phyloP scores from a whole-genome alignment of 2,888 invertebrate species.

The Schizaphis graminum region DNA sequence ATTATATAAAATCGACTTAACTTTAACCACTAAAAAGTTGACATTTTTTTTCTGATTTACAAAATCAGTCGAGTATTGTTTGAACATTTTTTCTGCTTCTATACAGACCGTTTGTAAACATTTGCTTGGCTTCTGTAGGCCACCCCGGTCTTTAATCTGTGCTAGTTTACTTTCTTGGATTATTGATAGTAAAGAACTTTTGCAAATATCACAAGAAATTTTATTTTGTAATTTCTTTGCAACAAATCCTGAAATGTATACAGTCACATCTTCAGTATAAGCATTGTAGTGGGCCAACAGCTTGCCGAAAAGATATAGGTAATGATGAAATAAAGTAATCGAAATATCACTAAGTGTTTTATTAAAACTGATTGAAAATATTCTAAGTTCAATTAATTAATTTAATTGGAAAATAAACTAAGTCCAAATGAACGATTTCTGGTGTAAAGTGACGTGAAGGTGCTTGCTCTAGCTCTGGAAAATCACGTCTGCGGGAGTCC shows the following conservation, averaged over 20 bases:
- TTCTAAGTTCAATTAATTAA: too few relatives aligned
- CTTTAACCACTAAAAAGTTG: conserved; percentile 11
- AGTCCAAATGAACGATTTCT: too few relatives aligned
- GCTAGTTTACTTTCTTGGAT: neutral
- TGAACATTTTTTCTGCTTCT: neutral
- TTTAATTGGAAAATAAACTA: too few relatives aligned
- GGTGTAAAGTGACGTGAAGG: too few relatives aligned
- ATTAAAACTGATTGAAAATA: too few relatives aligned
- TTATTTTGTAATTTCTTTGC: conserved; percentile 1
- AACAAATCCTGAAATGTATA: conserved; percentile 8
- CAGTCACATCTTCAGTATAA: neutral
- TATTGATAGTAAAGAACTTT: neutral
- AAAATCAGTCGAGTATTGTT: neutral
- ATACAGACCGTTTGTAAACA: conserved; percentile 4
- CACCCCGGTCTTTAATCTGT: neutral
- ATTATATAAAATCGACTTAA: neutral
- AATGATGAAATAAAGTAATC: too few relatives aligned
- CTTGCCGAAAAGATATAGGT: too few relatives aligned
- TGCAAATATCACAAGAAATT: neutral
- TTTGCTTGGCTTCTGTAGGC: neutral
- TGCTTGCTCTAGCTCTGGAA: too few relatives aligned
- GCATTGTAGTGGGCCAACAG: too few relatives aligned
- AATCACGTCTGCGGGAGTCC: too few relatives aligned
- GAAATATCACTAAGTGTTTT: too few relatives aligned
- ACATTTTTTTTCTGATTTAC: neutral